Conservation (phyloP, 2,888 invertebrate genomes). For the Deilephila elpenor region DNA sequence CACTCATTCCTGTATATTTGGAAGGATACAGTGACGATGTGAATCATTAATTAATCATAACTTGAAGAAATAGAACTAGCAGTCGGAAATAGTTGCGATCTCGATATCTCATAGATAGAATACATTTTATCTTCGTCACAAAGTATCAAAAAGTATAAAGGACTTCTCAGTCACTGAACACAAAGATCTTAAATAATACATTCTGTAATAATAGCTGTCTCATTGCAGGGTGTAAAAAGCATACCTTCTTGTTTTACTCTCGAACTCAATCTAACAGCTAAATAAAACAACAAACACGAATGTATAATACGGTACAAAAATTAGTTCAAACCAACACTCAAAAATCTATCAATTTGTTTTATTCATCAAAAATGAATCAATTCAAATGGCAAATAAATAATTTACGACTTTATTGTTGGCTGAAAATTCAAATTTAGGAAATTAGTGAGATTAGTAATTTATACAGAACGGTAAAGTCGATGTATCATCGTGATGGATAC, state of each 20-base stretch:
- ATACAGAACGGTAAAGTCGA: slow-evolving; percentile 8
- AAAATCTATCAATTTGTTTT: not conserved
- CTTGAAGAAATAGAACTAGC: too few relatives aligned
- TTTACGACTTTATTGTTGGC: slow-evolving; percentile 14
- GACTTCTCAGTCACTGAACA: too few relatives aligned
- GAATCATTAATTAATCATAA: not conserved
- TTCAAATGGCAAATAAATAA: not conserved
- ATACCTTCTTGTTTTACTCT: too few relatives aligned
- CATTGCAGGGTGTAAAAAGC: too few relatives aligned
- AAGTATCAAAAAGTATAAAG: too few relatives aligned
- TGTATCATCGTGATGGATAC: slow-evolving; percentile 20
- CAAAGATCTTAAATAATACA: too few relatives aligned
- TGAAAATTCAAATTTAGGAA: slow-evolving; percentile 8
- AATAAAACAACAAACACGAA: not conserved
- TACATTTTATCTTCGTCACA: too few relatives aligned
- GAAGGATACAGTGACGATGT: slow-evolving; percentile 2
- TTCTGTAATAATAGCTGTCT: too few relatives aligned
- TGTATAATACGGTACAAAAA: not conserved
- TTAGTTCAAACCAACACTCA: not conserved
- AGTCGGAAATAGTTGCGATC: too few relatives aligned
- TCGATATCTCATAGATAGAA: too few relatives aligned
- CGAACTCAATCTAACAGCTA: not conserved
- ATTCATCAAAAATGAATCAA: slow-evolving; percentile 14
- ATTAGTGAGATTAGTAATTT: slow-evolving; percentile 18
- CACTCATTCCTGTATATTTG: not conserved